Evolutionary conservation across 1,140 invertebrate species (phyloP), one percentile per base, ranked within the genome.

Genomic region (Triops cancriformis): DNA sequence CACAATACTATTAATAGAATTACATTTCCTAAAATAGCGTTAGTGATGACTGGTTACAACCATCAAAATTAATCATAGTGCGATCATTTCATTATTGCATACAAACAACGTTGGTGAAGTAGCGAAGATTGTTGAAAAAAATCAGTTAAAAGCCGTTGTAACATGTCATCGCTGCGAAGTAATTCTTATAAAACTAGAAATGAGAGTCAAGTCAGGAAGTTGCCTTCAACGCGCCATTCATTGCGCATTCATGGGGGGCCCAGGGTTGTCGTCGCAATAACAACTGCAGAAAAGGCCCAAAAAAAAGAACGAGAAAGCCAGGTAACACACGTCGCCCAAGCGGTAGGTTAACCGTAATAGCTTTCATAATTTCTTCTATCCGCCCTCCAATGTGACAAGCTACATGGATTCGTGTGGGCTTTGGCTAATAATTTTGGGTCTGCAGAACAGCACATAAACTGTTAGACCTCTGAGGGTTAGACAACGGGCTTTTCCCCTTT

Each of bases 351-450:
- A 64, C 45, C 23, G 14, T 64, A 64, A 64, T 64, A 64, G n/a
- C 51, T n/a, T 64, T 64, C 51, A 64, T 64, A 64, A 64, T 64
- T 64, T 64, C 51, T 64, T 37, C 51, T 23, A 64, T 64, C 51
- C 51, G 14, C n/a, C 51, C 51, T 23, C n/a, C 51, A 64, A 64
- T 64, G 51, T 64, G 51, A 64, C 51, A 64, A 6, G 51, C 18
- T 64, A 64, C 51, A 64, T 64, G 51, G 51, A 23, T 23, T 23
- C 51, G 51, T 64, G n/a, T 64, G 10, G 51, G 51, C 18, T 64
- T 64, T 64, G 51, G 51, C 51, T 23, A 64, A 64, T 23, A 64
- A 64, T 64, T 64, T 64, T 23, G n/a, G 51, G 51, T 23, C 51
- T 64, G 23, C 3, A 64, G 51, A 64, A 3, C 51, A 18, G 23